Percentiles rank a stretch among this genome's conserved stretches.
phyloP scores from a whole-genome alignment of 2,888 invertebrate genomes.

The Caenorhabditis sp. region DNA sequence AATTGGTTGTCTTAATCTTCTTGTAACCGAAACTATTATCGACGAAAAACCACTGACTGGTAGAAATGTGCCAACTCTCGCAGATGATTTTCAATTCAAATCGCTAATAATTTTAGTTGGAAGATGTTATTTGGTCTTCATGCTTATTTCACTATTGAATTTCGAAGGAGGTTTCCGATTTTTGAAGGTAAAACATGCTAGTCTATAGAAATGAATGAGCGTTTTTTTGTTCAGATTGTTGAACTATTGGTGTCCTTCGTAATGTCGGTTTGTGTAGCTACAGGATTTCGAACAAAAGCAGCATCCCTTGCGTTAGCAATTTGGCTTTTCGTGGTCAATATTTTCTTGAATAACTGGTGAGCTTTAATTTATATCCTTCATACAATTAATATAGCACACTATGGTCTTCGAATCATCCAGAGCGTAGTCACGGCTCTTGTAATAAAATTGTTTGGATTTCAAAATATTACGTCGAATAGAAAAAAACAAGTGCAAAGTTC shows the following conservation, averaged over 20 bases:
- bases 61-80: slow-evolving; percentile 79
- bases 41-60: slow-evolving; percentile 80
- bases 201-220: not conserved
- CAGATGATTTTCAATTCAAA: slow-evolving; percentile 75
- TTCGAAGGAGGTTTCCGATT: not conserved
- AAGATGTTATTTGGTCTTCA: not conserved
- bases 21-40: slow-evolving; percentile 83
- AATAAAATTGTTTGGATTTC: too few species aligned
- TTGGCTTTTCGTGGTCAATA: slow-evolving; percentile 84
- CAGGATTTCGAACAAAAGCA: slow-evolving; percentile 94
- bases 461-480: too few species aligned
- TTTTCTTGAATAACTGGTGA: slow-evolving; percentile 95
- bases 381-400: too few species aligned
- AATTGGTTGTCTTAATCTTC: slow-evolving; percentile 90
- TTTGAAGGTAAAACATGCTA: not conserved
- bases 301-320: slow-evolving; percentile 91
- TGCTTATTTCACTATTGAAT: not conserved
- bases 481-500: too few species aligned
- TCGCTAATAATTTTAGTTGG: not conserved
- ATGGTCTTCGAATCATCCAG: too few species aligned
- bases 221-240: not conserved
- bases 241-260: not conserved
- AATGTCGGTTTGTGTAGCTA: slow-evolving; percentile 79
- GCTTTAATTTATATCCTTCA: not conserved
- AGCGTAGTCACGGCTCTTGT: too few species aligned